These are phyloP conservation scores for Myotis yumanensis DNA, from an alignment of 2,113 vertebrate species.

Conservation along the genomic window DNA sequence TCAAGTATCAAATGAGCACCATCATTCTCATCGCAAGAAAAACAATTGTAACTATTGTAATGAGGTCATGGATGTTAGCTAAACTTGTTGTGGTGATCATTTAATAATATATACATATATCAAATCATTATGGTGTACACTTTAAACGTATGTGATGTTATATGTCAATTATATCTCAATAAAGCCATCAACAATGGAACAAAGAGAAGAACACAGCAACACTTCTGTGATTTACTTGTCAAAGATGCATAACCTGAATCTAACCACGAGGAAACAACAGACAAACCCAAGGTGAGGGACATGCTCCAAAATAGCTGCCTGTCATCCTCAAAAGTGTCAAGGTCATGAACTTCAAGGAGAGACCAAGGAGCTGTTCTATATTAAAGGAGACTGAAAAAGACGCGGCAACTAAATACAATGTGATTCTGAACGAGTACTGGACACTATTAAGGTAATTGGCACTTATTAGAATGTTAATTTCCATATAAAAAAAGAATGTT, in stretches of 20 bases:
- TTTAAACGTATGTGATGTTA: not conserved
- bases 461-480: not conserved
- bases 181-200: not conserved
- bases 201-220: not conserved
- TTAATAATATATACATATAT: not conserved
- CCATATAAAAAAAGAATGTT: not conserved
- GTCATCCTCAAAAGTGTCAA: not conserved
- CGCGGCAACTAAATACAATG: accelerated
- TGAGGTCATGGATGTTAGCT: not conserved
- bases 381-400: not conserved
- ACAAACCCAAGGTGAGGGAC: not conserved
- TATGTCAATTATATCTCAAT: not conserved
- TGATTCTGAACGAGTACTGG: not conserved
- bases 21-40: not conserved
- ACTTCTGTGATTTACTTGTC: not conserved
- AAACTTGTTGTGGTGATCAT: not conserved
- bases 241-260: not conserved
- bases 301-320: not conserved
- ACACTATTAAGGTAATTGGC: not conserved
- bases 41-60: not conserved
- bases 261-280: not conserved
- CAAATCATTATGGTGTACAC: not conserved
- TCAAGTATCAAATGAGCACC: not conserved
- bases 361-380: not conserved
- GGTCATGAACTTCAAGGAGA: not conserved